Base-by-base conservation (phyloP, 2,797 vertebrate species). In the Paratrypauchen microcephalus region DNA sequence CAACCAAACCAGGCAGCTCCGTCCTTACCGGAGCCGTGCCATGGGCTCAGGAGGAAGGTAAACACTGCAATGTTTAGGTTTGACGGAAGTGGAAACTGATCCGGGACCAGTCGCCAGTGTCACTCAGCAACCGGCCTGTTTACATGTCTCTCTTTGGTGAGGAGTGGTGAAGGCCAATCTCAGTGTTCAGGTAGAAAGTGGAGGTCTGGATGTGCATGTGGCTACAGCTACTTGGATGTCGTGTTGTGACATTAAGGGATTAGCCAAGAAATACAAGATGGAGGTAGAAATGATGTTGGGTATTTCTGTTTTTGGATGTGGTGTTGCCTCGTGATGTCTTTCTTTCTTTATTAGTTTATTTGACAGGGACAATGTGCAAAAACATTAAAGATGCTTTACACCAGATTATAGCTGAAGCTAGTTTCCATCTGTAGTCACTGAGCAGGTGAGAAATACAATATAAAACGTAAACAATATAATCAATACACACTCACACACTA, bases 31-130 rank as follows among this genome's bases (percentile, higher is more conserved):
- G 9, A 62, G 55, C 66, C 66, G 61, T 5, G 76, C 66, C 78
- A 8, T 78, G 79, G n/a, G 77, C 76, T 77, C 71, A 73, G 68
- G 73, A 73, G 74, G 80, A 85, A 77, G 80, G 86, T 87, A 90
- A 91, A 91, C 86, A 91, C 83, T 81, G 77, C 71, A 70, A 90
- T 90, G 91, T 91, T 92, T 91, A 90, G 86, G 88, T 91, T 89
- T 90, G 79, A 83, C 80, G 72, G 79, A 88, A 85, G 82, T 87
- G 88, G 84, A 93, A 91, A 88, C 70, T 61, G 77, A 90, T 91
- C 83, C 72, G 66, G 3, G 64, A 50, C 50, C 71, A 85, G 84
- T 88, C 73, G 69, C 55, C 61, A 76, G 72, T 81, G 83, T 92
- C 91, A 90, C 84, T 90, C 91, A 89, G 84, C 87, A 70, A 81